Evolutionary conservation across 2,113 vertebrate species (phyloP).

Genomic region (Microcebus jonahi): DNA sequence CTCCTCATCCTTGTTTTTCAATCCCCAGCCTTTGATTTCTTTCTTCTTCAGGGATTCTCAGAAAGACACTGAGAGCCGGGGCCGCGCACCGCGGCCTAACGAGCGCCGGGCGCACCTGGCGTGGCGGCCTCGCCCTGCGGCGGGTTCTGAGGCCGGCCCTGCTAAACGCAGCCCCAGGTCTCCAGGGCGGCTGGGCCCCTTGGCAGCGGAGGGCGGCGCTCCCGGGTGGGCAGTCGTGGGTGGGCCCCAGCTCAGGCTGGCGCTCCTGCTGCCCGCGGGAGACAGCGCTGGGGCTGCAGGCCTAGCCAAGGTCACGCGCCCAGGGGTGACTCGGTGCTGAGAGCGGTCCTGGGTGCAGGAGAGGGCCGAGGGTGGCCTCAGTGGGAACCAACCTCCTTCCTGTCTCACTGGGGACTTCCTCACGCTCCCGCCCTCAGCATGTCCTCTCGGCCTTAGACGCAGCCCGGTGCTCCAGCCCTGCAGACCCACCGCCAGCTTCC

Average conservation of each 20-base stretch:
- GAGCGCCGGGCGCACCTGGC: slow-evolving; percentile 85
- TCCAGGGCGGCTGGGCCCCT: slow-evolving; percentile 26
- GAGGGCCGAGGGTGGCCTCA: rapidly evolving
- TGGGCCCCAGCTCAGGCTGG: slow-evolving; percentile 73
- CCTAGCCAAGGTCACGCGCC: not conserved
- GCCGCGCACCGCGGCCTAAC: slow-evolving; percentile 81
- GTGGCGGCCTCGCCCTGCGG: slow-evolving; percentile 59
- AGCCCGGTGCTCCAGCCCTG: not conserved
- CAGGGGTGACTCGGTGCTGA: not conserved
- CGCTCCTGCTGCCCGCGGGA: slow-evolving; percentile 60
- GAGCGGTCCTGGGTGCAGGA: not conserved
- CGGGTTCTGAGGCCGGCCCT: slow-evolving; percentile 71
- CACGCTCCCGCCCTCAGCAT: too few species aligned
- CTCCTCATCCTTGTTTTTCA: slow-evolving; percentile 89
- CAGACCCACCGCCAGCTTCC: rapidly evolving
- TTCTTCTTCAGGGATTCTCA: slow-evolving; percentile 84
- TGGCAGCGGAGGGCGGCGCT: not conserved
- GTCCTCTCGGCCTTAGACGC: not conserved
- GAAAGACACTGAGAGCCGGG: slow-evolving; percentile 83
- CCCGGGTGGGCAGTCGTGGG: slow-evolving; percentile 50
- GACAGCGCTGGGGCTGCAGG: not conserved
- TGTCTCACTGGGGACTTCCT: not conserved
- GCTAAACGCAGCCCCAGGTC: slow-evolving; percentile 75
- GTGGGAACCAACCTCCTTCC: not conserved
- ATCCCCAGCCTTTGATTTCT: slow-evolving; percentile 88